Evolutionary conservation across 2,113 vertebrate species (phyloP).

Genomic region (Trinectes maculatus): DNA sequence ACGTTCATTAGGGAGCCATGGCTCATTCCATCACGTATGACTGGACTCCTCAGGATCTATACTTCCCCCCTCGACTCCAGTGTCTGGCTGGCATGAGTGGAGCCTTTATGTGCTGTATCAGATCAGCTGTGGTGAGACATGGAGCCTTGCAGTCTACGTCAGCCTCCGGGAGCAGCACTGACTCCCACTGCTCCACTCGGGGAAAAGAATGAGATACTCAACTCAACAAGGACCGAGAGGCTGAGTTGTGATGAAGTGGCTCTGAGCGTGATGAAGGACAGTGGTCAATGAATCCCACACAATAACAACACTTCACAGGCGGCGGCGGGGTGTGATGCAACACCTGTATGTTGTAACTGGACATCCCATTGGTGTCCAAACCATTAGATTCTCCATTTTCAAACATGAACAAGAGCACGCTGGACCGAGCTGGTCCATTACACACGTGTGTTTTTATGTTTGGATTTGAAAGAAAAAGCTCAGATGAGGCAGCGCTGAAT

Average conservation of each 20-base stretch:
- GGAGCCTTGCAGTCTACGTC: slow-evolving; percentile 75
- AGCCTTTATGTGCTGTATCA: slow-evolving; percentile 63
- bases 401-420: not conserved
- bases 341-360: slow-evolving; percentile 4
- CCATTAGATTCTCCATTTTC: not conserved
- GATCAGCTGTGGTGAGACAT: slow-evolving; percentile 73
- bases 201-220: not conserved
- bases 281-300: not conserved
- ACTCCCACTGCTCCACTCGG: slow-evolving; percentile 10
- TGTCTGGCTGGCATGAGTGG: slow-evolving; percentile 62
- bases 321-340: not conserved
- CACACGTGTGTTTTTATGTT: not conserved
- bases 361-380: not conserved
- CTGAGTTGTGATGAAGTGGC: not conserved
- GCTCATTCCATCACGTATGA: slow-evolving; percentile 67
- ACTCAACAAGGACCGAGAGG: not conserved
- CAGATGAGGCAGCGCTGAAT: not conserved
- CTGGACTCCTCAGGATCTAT: slow-evolving; percentile 53
- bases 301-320: not conserved
- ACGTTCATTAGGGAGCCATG: slow-evolving; percentile 60
- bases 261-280: not conserved
- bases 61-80: slow-evolving; percentile 39
- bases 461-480: slow-evolving; percentile 12
- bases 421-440: not conserved
- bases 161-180: slow-evolving; percentile 31